Evolutionary conservation across 2,888 invertebrate species (phyloP).

Genomic region (Latrodectus elegans): DNA sequence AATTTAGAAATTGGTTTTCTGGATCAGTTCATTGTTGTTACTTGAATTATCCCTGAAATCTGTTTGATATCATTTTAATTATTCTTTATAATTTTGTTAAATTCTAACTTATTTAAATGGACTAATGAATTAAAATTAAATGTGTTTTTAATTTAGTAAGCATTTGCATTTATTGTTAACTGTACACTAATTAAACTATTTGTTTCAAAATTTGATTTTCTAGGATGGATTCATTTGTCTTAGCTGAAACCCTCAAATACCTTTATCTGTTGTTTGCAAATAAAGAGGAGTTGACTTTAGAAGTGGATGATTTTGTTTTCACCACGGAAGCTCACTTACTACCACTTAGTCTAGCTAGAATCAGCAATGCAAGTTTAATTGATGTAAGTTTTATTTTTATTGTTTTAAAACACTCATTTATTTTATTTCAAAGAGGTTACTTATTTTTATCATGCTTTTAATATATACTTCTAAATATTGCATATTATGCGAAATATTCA

Average conservation of each 20-base stretch:
- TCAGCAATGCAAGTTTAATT: conserved; percentile 76
- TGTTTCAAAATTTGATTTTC: neutral
- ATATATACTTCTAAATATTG: too few species aligned
- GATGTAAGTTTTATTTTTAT: conserved; percentile 71
- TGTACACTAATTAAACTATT: neutral
- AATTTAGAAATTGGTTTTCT: too few species aligned
- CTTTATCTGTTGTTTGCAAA: conserved; percentile 94
- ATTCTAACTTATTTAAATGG: too few species aligned
- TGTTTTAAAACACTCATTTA: neutral
- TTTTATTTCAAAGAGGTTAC: neutral
- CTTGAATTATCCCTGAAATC: too few species aligned
- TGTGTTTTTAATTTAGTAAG: too few species aligned
- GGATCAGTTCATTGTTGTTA: too few species aligned
- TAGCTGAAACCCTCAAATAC: conserved; percentile 98
- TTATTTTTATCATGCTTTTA: too few species aligned
- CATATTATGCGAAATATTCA: too few species aligned
- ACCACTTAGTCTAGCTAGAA: conserved; percentile 86
- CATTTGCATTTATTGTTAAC: too few species aligned
- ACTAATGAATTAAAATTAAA: too few species aligned
- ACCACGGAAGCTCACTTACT: conserved; percentile 97
- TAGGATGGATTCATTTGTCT: conserved; percentile 97
- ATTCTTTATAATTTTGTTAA: too few species aligned
- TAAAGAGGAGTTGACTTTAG: conserved; percentile 86
- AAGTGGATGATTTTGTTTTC: conserved; percentile 89
- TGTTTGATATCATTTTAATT: too few species aligned